Base-by-base conservation (phyloP, 1,140 invertebrate genomes). In the Drosophila novamexicana region DNA sequence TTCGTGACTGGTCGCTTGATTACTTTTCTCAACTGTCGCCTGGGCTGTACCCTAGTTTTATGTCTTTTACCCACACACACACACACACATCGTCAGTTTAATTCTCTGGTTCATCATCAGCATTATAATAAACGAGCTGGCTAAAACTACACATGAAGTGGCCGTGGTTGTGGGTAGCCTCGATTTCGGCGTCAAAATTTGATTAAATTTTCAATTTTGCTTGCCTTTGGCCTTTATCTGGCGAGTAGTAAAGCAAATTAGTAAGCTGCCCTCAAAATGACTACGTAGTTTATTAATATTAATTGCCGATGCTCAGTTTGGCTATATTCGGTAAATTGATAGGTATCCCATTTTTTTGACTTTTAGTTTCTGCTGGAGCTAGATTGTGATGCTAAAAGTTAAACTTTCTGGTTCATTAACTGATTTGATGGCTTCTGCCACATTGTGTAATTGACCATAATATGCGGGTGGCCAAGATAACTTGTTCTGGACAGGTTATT, bases 131-230 rank as follows among this genome's bases (percentile, higher is more conserved):
- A 57, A 58, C 50, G 32, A 53, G 34, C 54, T 64, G 42, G 29
- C 59, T 65, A n/a, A 64, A 75, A 75, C 58, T 65, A 72, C 39
- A 67, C 45, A 66, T 53, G 50, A 44, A 61, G 14, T 61, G 70
- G 70, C 56, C 47, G 56, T 73, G 54, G 47, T 3, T 44, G 29
- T 16, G 29, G n/a, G 7, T 39, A 32, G 37, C 10, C n/a, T 44
- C 9, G 7, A 40, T 40, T 16, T 40, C 9, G n/a, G 18, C 6
- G 7, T 18, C 14, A 8, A 77, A 82, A 74, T 56, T 79, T 78
- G 82, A 85, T 85, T 85, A 85, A 85, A 85, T 85, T 86, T 85
- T 85, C 81, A 81, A 86, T 85, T 85, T 85, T 37, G 64, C 70
- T 47, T 29, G 22, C 39, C 22, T 29, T 29, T 62, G 63, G 18